Evolutionary conservation across 2,797 vertebrate species (phyloP), one percentile per base, ranked within the genome.

Genomic region (Acanthopagrus latus): DNA sequence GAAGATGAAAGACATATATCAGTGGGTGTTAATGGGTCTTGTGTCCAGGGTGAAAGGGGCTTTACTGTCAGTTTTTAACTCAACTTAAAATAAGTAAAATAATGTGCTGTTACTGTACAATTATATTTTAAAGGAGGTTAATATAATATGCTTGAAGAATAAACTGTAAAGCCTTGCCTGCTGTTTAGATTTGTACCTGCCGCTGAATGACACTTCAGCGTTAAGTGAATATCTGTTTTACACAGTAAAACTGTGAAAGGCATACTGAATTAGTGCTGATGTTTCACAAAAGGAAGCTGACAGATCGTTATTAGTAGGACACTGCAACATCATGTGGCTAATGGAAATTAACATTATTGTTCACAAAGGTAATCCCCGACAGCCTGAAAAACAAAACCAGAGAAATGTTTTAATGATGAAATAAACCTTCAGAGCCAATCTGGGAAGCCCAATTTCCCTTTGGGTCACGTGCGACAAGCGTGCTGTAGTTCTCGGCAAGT

Each of bases 381-480:
- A 14, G 29, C 41, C 14, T 51, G 29, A 33, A 62, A 76, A 23
- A 58, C 41, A 43, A 29, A 74, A 43, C 27, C 21, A 74, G 21
- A 76, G 4, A 72, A 20, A 70, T 71, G 11, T 74, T 51, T 64
- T 58, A 23, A 64, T 67, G 38, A 68, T 67, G 33, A 66, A 74
- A 59, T 25, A 67, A 48, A 71, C 55, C 23, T n/a, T 64, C 44
- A 50, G 17, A 66, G 50, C n/a, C 44, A 69, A 64, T 48, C 47
- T 77, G 64, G 38, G 23, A 29, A 33, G 33, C 27, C 33, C 33
- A 33, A 8, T 33, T 62, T 23, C 25, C 27, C 54, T 66, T 64
- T 20, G 16, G 5, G 11, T 64, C 51, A 58, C 33, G 43, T 68
- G 21, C 48, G 54, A 51, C 27, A 25, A 47, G n/a, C 57, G 25